Base-by-base conservation (phyloP, 1,140 invertebrate species). In the Brachionus plicatilis region DNA sequence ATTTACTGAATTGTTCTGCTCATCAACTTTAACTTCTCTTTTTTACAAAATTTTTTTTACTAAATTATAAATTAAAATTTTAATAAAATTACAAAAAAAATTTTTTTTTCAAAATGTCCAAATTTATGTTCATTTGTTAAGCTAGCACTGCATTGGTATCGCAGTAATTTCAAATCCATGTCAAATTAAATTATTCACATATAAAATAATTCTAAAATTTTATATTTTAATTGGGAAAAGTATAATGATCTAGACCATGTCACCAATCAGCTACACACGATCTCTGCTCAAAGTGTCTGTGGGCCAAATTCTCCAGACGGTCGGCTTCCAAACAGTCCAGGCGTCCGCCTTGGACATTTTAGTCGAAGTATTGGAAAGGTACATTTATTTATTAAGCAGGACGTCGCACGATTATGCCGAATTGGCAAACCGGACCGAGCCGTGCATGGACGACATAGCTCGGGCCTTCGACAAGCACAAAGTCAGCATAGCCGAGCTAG, bases 281-380 rank as follows among this genome's bases (percentile, higher is more conserved):
- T 65, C 53, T 17, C 20, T 82, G 43, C 79, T 82, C 8, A 60
- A 68, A 65, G 43, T 82, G n/a, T 65, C 53, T 12, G 79, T 68
- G 24, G 24, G 53, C 12, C 79, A 82, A 68, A 65, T 82, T 17
- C 33, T 82, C 0, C 79, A 82, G n/a, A 65, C 79, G 9, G 43
- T 82, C 27, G 79, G 79, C 60, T 82, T 82, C 24, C 79, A 82
- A 68, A 65, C 79, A 12, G 79, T 65, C 8, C 79, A 82, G 33
- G 20, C 79, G 7, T 29, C 53, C 3, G 79, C 79, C 43, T 37
- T 82, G 24, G 79, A 82, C 14, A 82, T 82, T 37, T 45, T 82
- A 65, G 79, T 82, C 50, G 79, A 82, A 65, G 17, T 82, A 27
- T 29, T 82, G 12, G 79, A 82, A 45, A 24, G 79, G 6, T 82